Conservation (phyloP, 2,888 invertebrate species). For the Drosophila flavopinicola region DNA sequence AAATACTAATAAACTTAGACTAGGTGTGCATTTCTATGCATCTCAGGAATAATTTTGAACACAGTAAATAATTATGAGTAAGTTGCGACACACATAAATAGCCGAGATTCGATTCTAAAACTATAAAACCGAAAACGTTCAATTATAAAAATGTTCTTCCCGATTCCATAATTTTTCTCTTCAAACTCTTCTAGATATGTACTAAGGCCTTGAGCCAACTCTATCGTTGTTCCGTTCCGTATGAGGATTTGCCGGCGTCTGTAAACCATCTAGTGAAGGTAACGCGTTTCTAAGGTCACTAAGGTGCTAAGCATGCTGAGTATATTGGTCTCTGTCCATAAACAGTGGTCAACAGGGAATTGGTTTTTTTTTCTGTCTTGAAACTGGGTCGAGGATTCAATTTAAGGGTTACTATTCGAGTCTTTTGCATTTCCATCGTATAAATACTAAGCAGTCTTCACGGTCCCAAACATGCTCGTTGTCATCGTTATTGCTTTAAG, state of each 20-base stretch:
- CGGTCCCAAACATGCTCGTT: conserved; percentile 35
- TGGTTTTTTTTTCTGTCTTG: conserved; percentile 9
- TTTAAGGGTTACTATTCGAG: conserved; percentile 46
- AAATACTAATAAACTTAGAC: conserved; percentile 61
- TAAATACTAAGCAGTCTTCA: conserved; percentile 69
- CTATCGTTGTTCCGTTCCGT: conserved; percentile 50
- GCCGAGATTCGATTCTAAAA: conserved; percentile 33
- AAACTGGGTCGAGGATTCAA: conserved; percentile 30
- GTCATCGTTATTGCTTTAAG: conserved; percentile 20
- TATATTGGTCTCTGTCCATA: conserved; percentile 32
- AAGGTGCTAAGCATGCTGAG: conserved; percentile 73
- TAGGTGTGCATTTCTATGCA: conserved; percentile 59
- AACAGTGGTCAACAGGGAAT: conserved; percentile 63
- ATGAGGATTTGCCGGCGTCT: conserved; percentile 32
- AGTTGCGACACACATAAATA: conserved; percentile 20
- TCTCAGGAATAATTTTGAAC: conserved; percentile 70
- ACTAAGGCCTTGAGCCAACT: conserved; percentile 45
- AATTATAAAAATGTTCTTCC: conserved; percentile 17
- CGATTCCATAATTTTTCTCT: conserved; percentile 13
- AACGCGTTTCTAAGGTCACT: conserved; percentile 79
- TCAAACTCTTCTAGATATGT: conserved; percentile 51
- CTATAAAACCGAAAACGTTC: conserved; percentile 10
- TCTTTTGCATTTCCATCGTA: conserved; percentile 52
- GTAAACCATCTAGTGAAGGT: conserved; percentile 56
- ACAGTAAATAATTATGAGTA: conserved; percentile 52